Evolutionary conservation across 1,140 invertebrate species (phyloP).

Genomic region (Epicauta chinensis): DNA sequence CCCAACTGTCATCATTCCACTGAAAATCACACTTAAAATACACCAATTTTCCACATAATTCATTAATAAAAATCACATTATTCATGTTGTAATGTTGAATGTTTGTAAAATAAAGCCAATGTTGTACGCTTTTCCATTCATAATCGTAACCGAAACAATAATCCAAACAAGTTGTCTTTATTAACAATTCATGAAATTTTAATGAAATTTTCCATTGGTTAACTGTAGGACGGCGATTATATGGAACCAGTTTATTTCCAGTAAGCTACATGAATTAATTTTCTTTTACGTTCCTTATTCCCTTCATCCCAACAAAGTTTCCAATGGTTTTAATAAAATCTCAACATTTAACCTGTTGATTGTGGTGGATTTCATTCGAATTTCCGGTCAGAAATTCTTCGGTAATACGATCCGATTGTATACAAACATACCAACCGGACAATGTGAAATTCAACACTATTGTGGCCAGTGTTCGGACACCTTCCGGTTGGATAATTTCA

Average conservation of each 20-base stretch:
- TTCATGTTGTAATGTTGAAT: too few relatives aligned
- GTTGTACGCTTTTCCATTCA: constrained; percentile 18
- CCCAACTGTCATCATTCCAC: too few relatives aligned
- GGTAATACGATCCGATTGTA: not conserved
- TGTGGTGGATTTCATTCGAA: too few relatives aligned
- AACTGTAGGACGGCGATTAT: not conserved
- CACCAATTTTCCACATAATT: too few relatives aligned
- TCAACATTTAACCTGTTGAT: too few relatives aligned
- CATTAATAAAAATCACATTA: too few relatives aligned
- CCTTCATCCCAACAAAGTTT: too few relatives aligned
- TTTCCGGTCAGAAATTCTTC: not conserved
- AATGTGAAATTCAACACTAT: not conserved
- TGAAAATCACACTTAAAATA: too few relatives aligned
- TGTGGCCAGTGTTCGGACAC: not conserved
- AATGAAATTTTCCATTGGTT: too few relatives aligned
- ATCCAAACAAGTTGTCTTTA: not conserved
- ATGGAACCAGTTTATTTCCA: constrained; percentile 16
- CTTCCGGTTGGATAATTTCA: too few relatives aligned
- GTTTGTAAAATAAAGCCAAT: constrained; percentile 2
- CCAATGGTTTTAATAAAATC: too few relatives aligned
- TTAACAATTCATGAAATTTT: too few relatives aligned
- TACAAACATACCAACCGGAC: not conserved
- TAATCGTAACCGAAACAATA: constrained; percentile 8
- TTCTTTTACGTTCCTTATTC: constrained; percentile 2
- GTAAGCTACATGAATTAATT: constrained; percentile 18